phyloP scores from a whole-genome alignment of 2,888 invertebrate genomes.

The Caenorhabditis imperialis region DNA sequence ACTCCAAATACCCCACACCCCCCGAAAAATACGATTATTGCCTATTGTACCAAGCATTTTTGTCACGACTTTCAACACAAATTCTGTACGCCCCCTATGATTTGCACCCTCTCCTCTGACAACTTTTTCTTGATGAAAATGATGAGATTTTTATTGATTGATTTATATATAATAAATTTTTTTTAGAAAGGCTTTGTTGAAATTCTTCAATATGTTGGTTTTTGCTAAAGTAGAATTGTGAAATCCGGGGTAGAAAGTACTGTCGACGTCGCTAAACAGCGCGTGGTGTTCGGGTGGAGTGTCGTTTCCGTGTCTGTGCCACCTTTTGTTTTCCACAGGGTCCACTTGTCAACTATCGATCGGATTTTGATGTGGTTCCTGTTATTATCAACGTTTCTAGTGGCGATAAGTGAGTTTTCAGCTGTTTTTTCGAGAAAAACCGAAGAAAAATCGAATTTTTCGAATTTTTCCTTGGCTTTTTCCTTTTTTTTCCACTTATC shows the following conservation, averaged over 20 bases:
- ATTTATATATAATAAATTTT: slow-evolving; percentile 5
- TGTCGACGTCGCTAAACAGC: slow-evolving; percentile 17
- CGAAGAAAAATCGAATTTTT: background rate
- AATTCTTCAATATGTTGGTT: background rate
- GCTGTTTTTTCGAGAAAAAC: background rate
- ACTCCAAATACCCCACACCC: too few relatives aligned
- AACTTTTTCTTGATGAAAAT: background rate
- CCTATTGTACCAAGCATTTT: too few relatives aligned
- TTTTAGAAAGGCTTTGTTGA: background rate
- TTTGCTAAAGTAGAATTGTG: background rate
- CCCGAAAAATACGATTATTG: too few relatives aligned
- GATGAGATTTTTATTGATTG: slow-evolving; percentile 16
- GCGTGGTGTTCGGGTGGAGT: slow-evolving; percentile 12
- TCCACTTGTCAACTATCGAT: slow-evolving; percentile 15
- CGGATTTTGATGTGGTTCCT: slow-evolving; percentile 11
- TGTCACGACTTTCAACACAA: background rate
- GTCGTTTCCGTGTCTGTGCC: slow-evolving; percentile 36
- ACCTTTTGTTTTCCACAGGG: background rate
- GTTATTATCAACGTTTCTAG: slow-evolving; percentile 5
- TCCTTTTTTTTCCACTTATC: too few relatives aligned
- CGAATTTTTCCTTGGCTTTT: too few relatives aligned
- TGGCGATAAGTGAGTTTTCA: slow-evolving; percentile 6
- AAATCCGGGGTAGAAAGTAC: background rate
- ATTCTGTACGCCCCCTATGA: slow-evolving; percentile 32
- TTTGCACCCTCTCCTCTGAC: slow-evolving; percentile 21